A percentile compares a stretch with the other conserved stretches of the same genome.
Evolutionary conservation across 2,113 vertebrate genomes (phyloP).

Genomic region (Callipepla californica): DNA sequence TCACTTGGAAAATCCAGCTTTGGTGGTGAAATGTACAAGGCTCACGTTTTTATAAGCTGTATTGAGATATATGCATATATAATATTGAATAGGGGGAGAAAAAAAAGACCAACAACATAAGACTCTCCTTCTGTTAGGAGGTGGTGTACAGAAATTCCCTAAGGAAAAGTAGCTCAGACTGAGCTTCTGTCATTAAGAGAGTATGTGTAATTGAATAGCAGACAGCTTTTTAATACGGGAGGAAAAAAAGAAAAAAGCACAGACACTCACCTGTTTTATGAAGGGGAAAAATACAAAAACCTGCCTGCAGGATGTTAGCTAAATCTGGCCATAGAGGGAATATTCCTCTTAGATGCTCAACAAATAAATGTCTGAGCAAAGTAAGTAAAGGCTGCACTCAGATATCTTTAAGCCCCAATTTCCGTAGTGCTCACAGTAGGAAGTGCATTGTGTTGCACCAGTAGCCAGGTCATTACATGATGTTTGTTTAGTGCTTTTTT

Average conservation of each 20-base stretch:
- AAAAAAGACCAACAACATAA: not conserved
- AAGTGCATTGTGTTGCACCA: not conserved
- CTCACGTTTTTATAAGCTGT: not conserved
- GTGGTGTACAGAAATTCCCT: not conserved
- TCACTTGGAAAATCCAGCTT: not conserved
- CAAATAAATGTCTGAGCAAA: not conserved
- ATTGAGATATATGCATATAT: not conserved
- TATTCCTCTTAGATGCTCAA: not conserved
- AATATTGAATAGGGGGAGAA: not conserved
- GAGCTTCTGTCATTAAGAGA: slow-evolving; percentile 37
- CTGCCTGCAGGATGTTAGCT: not conserved
- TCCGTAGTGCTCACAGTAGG: not conserved
- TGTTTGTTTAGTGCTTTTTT: not conserved
- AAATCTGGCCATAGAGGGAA: not conserved
- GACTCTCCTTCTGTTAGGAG: not conserved
- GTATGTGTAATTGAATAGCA: slow-evolving; percentile 12
- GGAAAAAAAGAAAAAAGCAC: not conserved
- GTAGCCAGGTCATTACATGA: not conserved
- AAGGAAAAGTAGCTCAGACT: slow-evolving; percentile 7
- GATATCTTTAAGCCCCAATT: not conserved
- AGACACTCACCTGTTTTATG: not conserved
- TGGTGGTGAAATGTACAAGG: not conserved
- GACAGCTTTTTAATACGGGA: slow-evolving; percentile 16
- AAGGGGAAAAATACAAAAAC: not conserved
- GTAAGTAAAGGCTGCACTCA: not conserved